Percentiles rank a stretch among this genome's conserved stretches.
These are phyloP conservation scores for mouse (Mus musculus) DNA, from an alignment of 2,113 vertebrate species.

Conservation along the genomic window DNA sequence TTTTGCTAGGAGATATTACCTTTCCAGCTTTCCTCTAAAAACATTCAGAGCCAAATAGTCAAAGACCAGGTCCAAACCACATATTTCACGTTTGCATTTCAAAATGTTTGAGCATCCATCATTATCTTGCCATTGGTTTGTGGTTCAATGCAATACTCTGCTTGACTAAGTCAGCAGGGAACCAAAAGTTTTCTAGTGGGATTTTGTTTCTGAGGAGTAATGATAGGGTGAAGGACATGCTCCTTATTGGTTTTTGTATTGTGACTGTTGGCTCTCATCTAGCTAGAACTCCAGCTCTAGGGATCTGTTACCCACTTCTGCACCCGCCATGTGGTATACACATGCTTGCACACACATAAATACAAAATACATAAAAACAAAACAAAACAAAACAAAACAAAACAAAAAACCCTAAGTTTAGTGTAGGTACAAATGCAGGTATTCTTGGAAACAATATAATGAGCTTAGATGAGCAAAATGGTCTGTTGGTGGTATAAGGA, in stretches of 20 bases:
- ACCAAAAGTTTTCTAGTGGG: neutral
- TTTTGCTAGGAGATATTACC: neutral
- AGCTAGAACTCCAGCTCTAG: neutral
- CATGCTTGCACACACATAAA: neutral
- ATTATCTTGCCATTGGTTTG: neutral
- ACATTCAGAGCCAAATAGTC: neutral
- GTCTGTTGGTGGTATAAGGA: neutral
- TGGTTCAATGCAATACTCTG: neutral
- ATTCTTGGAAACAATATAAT: neutral
- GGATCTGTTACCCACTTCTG: neutral
- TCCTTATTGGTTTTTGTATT: slow-evolving; percentile 29
- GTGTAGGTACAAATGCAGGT: neutral
- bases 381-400: too few species aligned
- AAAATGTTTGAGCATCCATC: neutral
- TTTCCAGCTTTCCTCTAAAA: neutral
- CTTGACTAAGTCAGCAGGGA: slow-evolving; percentile 8
- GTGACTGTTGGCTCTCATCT: neutral
- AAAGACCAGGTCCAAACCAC: neutral
- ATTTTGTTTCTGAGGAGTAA: neutral
- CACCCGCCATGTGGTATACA: neutral
- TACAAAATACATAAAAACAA: neutral
- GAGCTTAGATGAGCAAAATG: neutral
- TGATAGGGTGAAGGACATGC: neutral
- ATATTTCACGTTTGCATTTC: neutral
- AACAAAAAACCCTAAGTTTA: neutral